These are phyloP conservation scores for Cremastobaeus sp. DNA, from an alignment of 2,888 invertebrate species.

Conservation along the genomic window DNA sequence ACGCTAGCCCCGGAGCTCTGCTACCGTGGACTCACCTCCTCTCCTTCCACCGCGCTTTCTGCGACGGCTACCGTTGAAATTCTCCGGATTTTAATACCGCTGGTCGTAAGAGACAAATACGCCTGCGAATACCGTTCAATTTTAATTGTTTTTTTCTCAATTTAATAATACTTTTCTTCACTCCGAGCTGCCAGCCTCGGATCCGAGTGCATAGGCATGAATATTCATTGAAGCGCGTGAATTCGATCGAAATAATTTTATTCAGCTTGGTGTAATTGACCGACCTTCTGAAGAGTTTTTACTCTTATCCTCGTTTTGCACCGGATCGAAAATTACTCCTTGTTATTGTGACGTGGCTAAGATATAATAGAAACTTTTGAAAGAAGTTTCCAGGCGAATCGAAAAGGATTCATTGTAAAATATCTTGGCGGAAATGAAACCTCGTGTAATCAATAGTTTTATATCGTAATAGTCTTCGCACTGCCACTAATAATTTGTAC, in stretches of 20 bases:
- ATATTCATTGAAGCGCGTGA: constrained; percentile 22
- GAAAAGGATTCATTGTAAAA: background rate
- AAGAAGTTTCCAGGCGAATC: background rate
- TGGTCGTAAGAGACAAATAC: background rate
- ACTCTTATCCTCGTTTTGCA: too few species aligned
- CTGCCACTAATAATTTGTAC: constrained; percentile 47
- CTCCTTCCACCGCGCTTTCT: constrained; percentile 35
- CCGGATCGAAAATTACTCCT: too few species aligned
- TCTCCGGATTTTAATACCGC: constrained; percentile 39
- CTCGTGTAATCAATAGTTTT: constrained; percentile 38
- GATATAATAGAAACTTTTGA: too few species aligned
- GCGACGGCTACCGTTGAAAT: constrained; percentile 48
- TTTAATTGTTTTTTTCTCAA: constrained; percentile 37
- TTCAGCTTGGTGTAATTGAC: too few species aligned
- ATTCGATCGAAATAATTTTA: too few species aligned
- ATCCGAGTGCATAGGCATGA: too few species aligned
- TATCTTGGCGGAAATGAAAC: too few species aligned
- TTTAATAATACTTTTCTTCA: too few species aligned
- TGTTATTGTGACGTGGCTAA: too few species aligned
- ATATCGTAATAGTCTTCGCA: constrained; percentile 35
- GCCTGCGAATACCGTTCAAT: background rate
- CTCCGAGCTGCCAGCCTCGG: too few species aligned
- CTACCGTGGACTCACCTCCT: constrained; percentile 56
- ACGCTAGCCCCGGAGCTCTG: constrained; percentile 63
- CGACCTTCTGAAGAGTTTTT: too few species aligned